A percentile compares a stretch with the other conserved stretches of the same genome.
phyloP scores from a whole-genome alignment of 2,888 invertebrate species.

The Hetaerina titia region DNA sequence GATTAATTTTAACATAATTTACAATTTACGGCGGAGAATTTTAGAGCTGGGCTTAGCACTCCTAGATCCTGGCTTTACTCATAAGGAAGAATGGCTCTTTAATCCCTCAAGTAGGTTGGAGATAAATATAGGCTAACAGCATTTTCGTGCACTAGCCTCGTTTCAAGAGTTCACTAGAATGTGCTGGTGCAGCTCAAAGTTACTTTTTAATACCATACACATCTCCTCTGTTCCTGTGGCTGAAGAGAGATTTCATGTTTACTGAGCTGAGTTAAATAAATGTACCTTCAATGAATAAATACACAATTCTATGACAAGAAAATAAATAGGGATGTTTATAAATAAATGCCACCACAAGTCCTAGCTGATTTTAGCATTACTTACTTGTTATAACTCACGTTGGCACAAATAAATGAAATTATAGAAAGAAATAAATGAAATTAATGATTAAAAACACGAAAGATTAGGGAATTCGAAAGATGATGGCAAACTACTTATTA shows the following conservation, averaged over 20 bases:
- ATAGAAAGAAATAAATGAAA: too few relatives aligned
- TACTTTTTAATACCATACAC: neutral
- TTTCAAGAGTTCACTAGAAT: neutral
- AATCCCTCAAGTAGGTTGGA: neutral
- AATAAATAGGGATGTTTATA: too few relatives aligned
- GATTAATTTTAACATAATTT: neutral
- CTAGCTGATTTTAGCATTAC: too few relatives aligned
- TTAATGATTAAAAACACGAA: too few relatives aligned
- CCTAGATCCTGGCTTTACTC: neutral
- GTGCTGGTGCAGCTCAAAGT: neutral
- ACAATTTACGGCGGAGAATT: neutral
- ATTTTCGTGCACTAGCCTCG: conserved; percentile 2
- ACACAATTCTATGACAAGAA: too few relatives aligned
- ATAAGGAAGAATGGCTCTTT: neutral
- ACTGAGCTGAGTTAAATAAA: too few relatives aligned
- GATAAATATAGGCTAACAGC: neutral
- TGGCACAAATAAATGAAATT: too few relatives aligned
- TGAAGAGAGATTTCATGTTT: neutral
- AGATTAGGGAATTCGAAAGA: too few relatives aligned
- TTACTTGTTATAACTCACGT: too few relatives aligned
- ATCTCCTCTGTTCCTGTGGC: neutral
- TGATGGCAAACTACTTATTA: too few relatives aligned
- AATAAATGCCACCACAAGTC: too few relatives aligned
- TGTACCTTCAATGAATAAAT: too few relatives aligned
- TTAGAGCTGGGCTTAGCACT: neutral